Base-by-base conservation (phyloP, 2,888 invertebrate species). In the Hymenopus coronatus region DNA sequence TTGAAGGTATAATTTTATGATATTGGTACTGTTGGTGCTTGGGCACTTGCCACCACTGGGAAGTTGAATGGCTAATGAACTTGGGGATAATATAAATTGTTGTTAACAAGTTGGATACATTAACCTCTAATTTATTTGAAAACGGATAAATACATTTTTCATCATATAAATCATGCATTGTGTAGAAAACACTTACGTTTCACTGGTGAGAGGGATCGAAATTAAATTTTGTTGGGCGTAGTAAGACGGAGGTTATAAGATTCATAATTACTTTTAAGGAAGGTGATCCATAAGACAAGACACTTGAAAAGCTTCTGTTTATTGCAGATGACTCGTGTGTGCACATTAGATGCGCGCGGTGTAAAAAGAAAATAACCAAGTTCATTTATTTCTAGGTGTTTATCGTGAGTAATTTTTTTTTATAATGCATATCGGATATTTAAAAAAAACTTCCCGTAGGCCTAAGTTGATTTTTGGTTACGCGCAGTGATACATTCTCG, bases 401-500 rank as follows among this genome's bases (percentile, higher is more conserved):
- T 70, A 70, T 8, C 54, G 54, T 25, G 20, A 15, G 6, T 70
- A 6, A 70, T 70, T 70, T 70, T 70, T 30, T 70, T 54, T 14
- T 70, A 20, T 14, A 8, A 20, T 1, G 54, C 54, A 70, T 70
- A 3, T 70, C 1, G 20, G 25, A 4, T 70, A 25, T 70, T n/a
- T 4, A 85, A 85, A 85, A 85, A 46, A 46, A 25, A 9, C 83
- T 83, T 30, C 27, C 14, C 33, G 12, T 70, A 30, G 81, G 30
- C 84, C 28, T 88, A 81, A 14, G 28, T 20, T 28, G 14, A 30
- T 84, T 88, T 89, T 89, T 89, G 89, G 82, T 83, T 83, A 84
- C 89, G 89, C 89, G 89, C 89, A 89, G 83, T 87, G 89, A 89
- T 89, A 89, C 89, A 89, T 27, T 33, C 81, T 8, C 81, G 82